A percentile compares a stretch with the other conserved stretches of the same genome.
Conservation (phyloP, 92 coral and sea anemone genomes). For the Epizoanthus fatuus region DNA sequence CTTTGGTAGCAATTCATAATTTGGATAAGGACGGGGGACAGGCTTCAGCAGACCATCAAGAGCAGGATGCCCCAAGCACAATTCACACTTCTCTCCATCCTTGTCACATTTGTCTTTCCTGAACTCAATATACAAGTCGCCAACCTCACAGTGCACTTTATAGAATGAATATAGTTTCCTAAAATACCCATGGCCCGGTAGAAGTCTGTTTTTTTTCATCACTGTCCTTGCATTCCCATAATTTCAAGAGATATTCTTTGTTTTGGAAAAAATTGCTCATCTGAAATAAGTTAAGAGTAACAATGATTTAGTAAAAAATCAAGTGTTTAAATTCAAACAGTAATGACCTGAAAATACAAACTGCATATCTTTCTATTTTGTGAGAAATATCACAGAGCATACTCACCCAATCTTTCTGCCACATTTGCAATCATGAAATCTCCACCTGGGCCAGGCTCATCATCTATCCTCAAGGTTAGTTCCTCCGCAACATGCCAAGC, state of each 20-base stretch:
- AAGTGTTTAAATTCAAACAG: neutral
- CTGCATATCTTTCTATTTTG: too few species aligned
- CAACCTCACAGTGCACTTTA: constrained; percentile 39
- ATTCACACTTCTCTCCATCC: constrained; percentile 20
- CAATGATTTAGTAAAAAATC: neutral
- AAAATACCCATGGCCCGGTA: constrained; percentile 39
- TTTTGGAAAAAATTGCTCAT: constrained; percentile 39
- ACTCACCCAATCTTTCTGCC: constrained; percentile 1
- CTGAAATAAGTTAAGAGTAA: constrained; percentile 3
- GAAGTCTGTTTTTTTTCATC: constrained; percentile 8
- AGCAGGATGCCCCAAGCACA: constrained; percentile 26
- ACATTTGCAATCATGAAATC: constrained; percentile 33
- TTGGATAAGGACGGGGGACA: constrained; percentile 28
- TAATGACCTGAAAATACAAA: neutral
- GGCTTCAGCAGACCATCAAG: constrained; percentile 39
- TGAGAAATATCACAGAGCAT: constrained; percentile 1
- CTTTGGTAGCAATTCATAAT: constrained; percentile 8
- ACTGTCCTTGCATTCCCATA: constrained; percentile 29
- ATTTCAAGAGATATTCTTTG: constrained; percentile 11
- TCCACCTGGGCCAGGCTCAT: constrained; percentile 35
- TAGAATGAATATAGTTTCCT: constrained; percentile 16
- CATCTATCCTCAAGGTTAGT: constrained; percentile 20
- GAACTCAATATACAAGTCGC: constrained; percentile 38
- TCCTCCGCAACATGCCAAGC: constrained; percentile 34
- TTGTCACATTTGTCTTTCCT: constrained; percentile 13